phyloP scores from a whole-genome alignment of 2,888 invertebrate species.

The Acutogordius australiensis region DNA sequence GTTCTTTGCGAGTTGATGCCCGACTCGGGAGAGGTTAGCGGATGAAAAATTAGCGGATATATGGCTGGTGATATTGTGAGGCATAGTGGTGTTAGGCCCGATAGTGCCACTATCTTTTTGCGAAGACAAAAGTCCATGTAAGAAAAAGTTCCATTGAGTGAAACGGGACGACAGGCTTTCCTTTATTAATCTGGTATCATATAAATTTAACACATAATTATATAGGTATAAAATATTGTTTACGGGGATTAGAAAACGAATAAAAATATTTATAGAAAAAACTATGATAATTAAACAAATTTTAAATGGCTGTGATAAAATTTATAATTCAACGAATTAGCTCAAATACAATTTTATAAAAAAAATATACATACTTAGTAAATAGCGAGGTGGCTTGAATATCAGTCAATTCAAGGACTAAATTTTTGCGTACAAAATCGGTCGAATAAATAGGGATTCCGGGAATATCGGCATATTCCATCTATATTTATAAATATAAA shows the following conservation, averaged over 20 bases:
- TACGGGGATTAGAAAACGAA: neutral
- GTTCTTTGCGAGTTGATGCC: too few relatives aligned
- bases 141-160: conserved; percentile 86
- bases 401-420: conserved; percentile 59
- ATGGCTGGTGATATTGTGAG: too few relatives aligned
- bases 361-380: conserved; percentile 36
- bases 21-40: too few relatives aligned
- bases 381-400: conserved; percentile 84
- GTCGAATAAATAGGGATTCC: conserved; percentile 71
- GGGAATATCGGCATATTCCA: conserved; percentile 62
- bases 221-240: neutral
- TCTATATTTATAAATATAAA: conserved; percentile 30
- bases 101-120: too few relatives aligned
- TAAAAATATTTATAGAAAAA: neutral
- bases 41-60: too few relatives aligned
- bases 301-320: neutral
- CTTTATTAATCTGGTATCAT: conserved; percentile 42
- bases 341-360: too few relatives aligned
- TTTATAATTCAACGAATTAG: too few relatives aligned
- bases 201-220: neutral
- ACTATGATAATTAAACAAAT: too few relatives aligned
- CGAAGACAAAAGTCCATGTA: conserved; percentile 79
- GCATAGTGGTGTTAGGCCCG: too few relatives aligned
- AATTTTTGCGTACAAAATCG: conserved; percentile 56
- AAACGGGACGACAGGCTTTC: conserved; percentile 68